Evolutionary conservation across 2,888 invertebrate species (phyloP).

Genomic region (Mimumesa dahlbomi): DNA sequence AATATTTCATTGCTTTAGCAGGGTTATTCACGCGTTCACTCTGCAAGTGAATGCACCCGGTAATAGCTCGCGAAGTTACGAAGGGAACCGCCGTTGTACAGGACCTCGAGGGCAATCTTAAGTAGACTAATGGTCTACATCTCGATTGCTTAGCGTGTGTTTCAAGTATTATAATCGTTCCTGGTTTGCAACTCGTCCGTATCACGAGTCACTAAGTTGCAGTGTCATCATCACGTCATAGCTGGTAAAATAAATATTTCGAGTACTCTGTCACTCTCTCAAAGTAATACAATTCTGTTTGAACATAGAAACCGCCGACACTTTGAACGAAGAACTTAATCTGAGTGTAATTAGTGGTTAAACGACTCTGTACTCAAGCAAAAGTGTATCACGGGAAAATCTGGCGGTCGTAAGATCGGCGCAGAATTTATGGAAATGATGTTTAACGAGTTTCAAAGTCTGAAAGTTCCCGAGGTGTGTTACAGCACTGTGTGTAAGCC

Average conservation of each 20-base stretch:
- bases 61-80: not conserved
- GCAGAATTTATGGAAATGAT: not conserved
- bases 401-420: not conserved
- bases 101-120: not conserved
- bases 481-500: not conserved
- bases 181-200: too few species aligned
- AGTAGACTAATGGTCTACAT: not conserved
- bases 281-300: too few species aligned
- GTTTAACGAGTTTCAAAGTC: constrained; percentile 1
- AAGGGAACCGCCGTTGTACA: not conserved
- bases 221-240: too few species aligned
- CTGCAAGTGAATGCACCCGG: not conserved
- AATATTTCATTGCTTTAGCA: not conserved
- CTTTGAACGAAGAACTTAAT: too few species aligned
- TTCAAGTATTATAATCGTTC: too few species aligned
- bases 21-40: not conserved
- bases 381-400: too few species aligned
- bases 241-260: too few species aligned
- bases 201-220: too few species aligned
- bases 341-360: too few species aligned
- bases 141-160: not conserved
- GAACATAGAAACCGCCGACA: too few species aligned
- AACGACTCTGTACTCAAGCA: too few species aligned
- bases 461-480: not conserved
- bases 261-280: too few species aligned